These are phyloP conservation scores for Zoanthus sansibaricus DNA, from an alignment of 92 coral and sea anemone genomes.

Conservation along the genomic window DNA sequence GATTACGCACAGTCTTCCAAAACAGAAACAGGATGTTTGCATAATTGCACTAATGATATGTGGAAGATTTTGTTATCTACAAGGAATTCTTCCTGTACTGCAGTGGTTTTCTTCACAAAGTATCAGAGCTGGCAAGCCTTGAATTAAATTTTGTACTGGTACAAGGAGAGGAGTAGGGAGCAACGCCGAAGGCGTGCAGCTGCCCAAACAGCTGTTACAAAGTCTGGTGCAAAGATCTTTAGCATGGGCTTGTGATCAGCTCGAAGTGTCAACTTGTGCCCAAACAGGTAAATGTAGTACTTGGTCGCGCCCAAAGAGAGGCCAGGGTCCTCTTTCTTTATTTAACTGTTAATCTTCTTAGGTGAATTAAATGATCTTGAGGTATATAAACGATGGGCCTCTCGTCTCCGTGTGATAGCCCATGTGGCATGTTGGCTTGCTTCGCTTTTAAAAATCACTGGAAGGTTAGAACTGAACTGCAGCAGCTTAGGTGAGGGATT, in stretches of 20 bases:
- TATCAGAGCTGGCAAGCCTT: constrained; percentile 28
- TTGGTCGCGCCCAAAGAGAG: not conserved
- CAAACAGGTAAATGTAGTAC: not conserved
- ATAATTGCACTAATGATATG: constrained; percentile 6
- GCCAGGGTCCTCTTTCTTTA: not conserved
- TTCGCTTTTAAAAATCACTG: too few relatives aligned
- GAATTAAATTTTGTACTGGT: constrained; percentile 61
- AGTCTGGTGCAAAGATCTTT: not conserved
- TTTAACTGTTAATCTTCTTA: not conserved
- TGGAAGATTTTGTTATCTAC: not conserved
- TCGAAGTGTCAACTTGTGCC: not conserved
- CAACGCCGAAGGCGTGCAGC: constrained; percentile 58
- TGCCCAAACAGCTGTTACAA: constrained; percentile 25
- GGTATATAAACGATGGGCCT: too few relatives aligned
- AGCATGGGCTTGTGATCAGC: not conserved
- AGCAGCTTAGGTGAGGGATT: too few relatives aligned
- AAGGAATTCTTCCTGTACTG: constrained; percentile 18
- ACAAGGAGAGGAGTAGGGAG: constrained; percentile 56
- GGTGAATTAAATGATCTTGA: too few relatives aligned
- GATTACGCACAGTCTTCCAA: not conserved
- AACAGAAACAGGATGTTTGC: constrained; percentile 19
- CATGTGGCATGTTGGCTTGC: too few relatives aligned
- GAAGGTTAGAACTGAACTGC: too few relatives aligned
- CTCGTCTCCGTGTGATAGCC: too few relatives aligned
- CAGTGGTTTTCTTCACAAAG: constrained; percentile 29